phyloP scores from a whole-genome alignment of 30 jellyfish, hydroid and myxozoan species.

The Pelagia noctiluca region DNA sequence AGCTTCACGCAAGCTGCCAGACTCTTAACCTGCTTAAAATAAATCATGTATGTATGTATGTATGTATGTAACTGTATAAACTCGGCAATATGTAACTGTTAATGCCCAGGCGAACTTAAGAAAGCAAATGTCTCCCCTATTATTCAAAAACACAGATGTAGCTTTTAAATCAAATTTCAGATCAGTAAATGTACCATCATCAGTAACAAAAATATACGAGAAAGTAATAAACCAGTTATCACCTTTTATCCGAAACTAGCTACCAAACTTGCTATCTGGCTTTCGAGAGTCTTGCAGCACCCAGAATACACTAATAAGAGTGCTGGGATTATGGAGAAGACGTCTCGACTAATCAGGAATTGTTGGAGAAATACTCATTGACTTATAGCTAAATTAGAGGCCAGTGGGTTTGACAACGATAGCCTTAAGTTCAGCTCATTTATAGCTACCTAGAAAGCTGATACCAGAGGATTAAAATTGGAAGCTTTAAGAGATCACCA shows the following conservation, averaged over 20 bases:
- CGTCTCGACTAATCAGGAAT: slow-evolving; percentile 36
- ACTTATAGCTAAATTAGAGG: slow-evolving; percentile 51
- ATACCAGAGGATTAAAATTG: slow-evolving; percentile 35
- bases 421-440: slow-evolving; percentile 50
- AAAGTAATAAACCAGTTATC: slow-evolving; percentile 10
- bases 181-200: slow-evolving; percentile 25
- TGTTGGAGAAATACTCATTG: slow-evolving; percentile 58
- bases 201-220: not conserved
- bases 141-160: slow-evolving; percentile 19
- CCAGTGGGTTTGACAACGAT: slow-evolving; percentile 22
- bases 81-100: slow-evolving; percentile 37
- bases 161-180: not conserved
- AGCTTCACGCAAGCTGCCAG: too few species aligned
- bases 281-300: slow-evolving; percentile 30
- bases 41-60: slow-evolving; percentile 27
- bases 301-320: slow-evolving; percentile 42
- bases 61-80: slow-evolving; percentile 32
- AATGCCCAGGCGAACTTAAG: slow-evolving; percentile 30
- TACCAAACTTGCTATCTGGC: slow-evolving; percentile 29
- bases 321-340: slow-evolving; percentile 53
- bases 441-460: slow-evolving; percentile 49
- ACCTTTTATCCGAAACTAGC: slow-evolving; percentile 19
- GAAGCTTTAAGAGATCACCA: slow-evolving; percentile 12
- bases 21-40: too few species aligned
- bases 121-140: slow-evolving; percentile 23